A percentile compares a stretch with the other conserved stretches of the same genome.
Evolutionary conservation across 1,140 invertebrate genomes (phyloP).

Genomic region (Formica selysi): DNA sequence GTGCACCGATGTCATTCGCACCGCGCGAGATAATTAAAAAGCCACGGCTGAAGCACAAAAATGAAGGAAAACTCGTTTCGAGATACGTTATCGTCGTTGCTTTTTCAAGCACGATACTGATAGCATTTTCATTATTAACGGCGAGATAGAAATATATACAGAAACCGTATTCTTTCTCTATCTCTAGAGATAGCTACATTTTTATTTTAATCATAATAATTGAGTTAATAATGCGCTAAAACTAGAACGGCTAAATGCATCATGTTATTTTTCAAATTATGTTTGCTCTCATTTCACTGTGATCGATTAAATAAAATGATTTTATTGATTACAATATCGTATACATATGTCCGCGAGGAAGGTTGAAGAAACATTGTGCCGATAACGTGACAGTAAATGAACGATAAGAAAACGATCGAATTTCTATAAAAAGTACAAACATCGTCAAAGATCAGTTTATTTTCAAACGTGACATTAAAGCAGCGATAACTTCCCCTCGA

Average conservation of each 20-base stretch:
- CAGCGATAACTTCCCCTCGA: slow-evolving; percentile 45
- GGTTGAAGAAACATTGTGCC: not conserved
- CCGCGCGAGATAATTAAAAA: slow-evolving; percentile 70
- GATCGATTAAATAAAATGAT: not conserved
- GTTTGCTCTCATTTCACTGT: not conserved
- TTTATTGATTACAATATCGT: not conserved
- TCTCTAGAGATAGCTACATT: not conserved
- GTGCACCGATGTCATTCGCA: slow-evolving; percentile 58
- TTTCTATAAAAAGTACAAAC: slow-evolving; percentile 25
- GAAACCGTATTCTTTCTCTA: not conserved
- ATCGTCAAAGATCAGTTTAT: slow-evolving; percentile 29
- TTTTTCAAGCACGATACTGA: slow-evolving; percentile 35
- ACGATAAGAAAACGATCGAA: slow-evolving; percentile 23
- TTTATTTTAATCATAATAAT: not conserved
- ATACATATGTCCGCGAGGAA: not conserved
- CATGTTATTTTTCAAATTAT: not conserved
- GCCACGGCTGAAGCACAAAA: slow-evolving; percentile 33
- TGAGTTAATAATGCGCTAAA: slow-evolving; percentile 6
- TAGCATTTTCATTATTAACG: slow-evolving; percentile 29
- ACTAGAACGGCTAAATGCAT: not conserved
- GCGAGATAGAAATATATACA: not conserved
- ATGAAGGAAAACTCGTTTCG: slow-evolving; percentile 44
- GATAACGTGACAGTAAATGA: not conserved
- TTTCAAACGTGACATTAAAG: slow-evolving; percentile 52
- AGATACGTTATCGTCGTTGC: slow-evolving; percentile 22